Evolutionary conservation across 2,797 vertebrate species (phyloP), one percentile per base, ranked within the genome.

Genomic region (Brachyrhaphis roseni): DNA sequence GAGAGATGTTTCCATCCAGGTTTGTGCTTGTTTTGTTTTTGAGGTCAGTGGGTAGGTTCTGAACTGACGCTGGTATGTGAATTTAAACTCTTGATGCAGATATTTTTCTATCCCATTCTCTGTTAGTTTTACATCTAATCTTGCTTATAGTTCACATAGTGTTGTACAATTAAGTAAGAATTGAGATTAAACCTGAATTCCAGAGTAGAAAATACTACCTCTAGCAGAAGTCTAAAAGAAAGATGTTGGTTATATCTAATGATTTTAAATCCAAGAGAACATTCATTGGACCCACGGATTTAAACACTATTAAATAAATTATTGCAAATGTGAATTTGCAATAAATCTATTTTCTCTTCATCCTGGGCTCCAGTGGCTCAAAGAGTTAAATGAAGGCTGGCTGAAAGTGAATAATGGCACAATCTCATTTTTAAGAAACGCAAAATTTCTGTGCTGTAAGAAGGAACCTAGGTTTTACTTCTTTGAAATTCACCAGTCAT

Each of bases 401-500:
- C 75, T 41, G 85, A 84, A 45, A 43, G 23, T 73, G 78, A 75
- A 74, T 36, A 90, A 72, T 78, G 91, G 88, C 80, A 91, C 82
- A 0, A 82, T 85, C 77, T 77, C 86, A 39, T 78, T 85, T 89
- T 87, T 85, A 68, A 78, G 88, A 84, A 89, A 89, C 91, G 86
- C 90, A 81, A 88, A 88, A 82, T 87, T 87, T 83, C 77, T 36
- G 72, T 72, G 76, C 84, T 86, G 74, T 85, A 87, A 23, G 18
- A 85, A 90, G 88, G 81, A 87, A 84, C 78, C 62, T 85, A 80
- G 49, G 72, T 78, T 85, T 82, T 86, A 55, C 90, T 90, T 92
- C 89, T 92, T 93, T 94, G 91, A 93, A 88, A 93, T 94, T 92
- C 91, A 92, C 90, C 89, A 92, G 92, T 43, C 26, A 45, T 45